Percentiles rank a stretch among this genome's conserved stretches.
These are phyloP conservation scores for Eurosta solidaginis DNA, from an alignment of 1,140 invertebrate genomes.

Conservation along the genomic window DNA sequence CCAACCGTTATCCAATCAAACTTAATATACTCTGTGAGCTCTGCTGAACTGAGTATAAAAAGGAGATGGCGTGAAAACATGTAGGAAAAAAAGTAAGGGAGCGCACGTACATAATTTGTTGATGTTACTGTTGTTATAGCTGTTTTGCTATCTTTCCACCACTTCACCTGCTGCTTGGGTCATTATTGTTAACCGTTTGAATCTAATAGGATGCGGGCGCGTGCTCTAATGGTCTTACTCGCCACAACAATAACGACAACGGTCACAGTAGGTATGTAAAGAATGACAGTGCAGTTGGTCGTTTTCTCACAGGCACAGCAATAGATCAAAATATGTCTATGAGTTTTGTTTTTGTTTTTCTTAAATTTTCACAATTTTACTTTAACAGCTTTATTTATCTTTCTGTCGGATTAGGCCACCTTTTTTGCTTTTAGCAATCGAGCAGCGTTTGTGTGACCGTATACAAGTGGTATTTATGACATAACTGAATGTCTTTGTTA, in stretches of 20 bases:
- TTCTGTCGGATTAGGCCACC: not conserved
- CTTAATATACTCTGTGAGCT: no score
- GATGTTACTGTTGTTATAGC: not conserved
- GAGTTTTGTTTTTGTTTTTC: not conserved
- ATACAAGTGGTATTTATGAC: not conserved
- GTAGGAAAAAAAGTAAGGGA: not conserved
- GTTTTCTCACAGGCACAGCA: not conserved
- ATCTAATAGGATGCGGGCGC: not conserved
- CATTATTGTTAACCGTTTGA: not conserved
- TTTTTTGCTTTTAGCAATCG: not conserved
- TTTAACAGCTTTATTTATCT: not conserved
- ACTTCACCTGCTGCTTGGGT: constrained; percentile 10
- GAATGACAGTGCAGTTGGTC: not conserved
- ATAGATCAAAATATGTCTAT: not conserved
- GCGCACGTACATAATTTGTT: not conserved
- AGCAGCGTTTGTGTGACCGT: not conserved
- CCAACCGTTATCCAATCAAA: no score
- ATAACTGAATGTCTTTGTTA: no score
- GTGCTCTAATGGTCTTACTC: not conserved
- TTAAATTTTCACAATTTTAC: not conserved
- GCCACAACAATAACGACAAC: not conserved
- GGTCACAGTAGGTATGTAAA: no score
- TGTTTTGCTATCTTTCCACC: not conserved
- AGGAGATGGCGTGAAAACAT: not conserved
- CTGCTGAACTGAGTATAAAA: no score